These are phyloP conservation scores for Heliocidaris erythrogramma DNA, from an alignment of 35 echinoderm and acorn worm genomes.

Conservation along the genomic window DNA sequence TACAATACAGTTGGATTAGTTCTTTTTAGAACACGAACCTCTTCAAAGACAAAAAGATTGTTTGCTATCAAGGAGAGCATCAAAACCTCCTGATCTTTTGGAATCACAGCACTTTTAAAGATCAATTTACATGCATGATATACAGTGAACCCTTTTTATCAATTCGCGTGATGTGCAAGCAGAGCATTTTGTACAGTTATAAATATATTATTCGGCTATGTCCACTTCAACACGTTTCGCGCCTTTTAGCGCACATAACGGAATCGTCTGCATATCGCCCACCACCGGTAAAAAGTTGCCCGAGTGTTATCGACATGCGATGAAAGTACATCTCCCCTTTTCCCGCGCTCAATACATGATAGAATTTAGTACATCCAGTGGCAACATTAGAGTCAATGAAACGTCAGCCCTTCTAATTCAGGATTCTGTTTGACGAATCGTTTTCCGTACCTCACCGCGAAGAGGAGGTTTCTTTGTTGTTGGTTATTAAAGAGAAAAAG, in stretches of 20 bases:
- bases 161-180: not conserved
- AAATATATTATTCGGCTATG: not conserved
- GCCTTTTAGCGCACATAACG: not conserved
- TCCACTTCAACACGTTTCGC: not conserved
- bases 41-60: no score
- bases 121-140: constrained; percentile 18
- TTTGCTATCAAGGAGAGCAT: not conserved
- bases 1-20: no score
- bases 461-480: not conserved
- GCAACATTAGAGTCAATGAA: not conserved
- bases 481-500: not conserved
- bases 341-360: not conserved
- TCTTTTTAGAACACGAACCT: no score
- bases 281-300: not conserved
- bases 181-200: not conserved
- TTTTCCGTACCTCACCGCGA: not conserved
- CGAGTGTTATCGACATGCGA: not conserved
- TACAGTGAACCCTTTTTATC: not conserved
- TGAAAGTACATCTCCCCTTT: constrained; percentile 1
- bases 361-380: not conserved
- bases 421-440: not conserved
- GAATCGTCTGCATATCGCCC: not conserved
- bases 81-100: not conserved
- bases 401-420: constrained; percentile 3
- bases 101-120: not conserved